Conservation (phyloP, 2,888 invertebrate genomes). For the Eulithis prunata region DNA sequence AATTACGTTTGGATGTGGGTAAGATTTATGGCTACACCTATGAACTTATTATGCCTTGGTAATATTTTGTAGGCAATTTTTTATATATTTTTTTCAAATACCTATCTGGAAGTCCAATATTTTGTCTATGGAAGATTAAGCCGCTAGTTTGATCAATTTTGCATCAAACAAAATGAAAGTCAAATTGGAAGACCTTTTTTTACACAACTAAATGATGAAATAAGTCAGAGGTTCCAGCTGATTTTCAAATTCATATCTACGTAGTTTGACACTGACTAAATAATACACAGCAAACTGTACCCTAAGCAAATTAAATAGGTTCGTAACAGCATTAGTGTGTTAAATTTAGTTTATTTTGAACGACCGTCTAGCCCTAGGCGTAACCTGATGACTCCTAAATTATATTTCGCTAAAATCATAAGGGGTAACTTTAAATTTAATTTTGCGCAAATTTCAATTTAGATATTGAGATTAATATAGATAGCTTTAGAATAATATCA, state of each 20-base stretch:
- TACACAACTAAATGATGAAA: too few species aligned
- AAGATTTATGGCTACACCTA: conserved; percentile 39
- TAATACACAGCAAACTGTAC: not conserved
- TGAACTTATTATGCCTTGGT: conserved; percentile 35
- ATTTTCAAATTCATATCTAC: too few species aligned
- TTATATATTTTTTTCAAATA: conserved; percentile 12
- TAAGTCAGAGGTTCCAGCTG: too few species aligned
- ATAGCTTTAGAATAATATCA: not conserved
- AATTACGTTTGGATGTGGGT: conserved; percentile 39
- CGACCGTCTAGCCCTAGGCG: conserved; percentile 46
- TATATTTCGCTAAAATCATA: conserved; percentile 51
- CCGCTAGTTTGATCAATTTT: too few species aligned
- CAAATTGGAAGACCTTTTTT: too few species aligned
- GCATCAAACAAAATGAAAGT: too few species aligned
- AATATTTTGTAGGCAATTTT: conserved; percentile 30
- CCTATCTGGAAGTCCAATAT: too few species aligned
- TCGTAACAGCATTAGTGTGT: conserved; percentile 34
- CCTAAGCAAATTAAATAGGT: conserved; percentile 22
- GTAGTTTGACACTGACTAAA: too few species aligned
- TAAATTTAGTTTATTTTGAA: conserved; percentile 24
- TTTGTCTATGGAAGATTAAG: too few species aligned
- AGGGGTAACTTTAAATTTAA: conserved; percentile 30
- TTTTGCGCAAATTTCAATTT: conserved; percentile 30
- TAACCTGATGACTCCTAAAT: conserved; percentile 53
- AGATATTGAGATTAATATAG: conserved; percentile 7